These are phyloP conservation scores for Tiliqua scincoides DNA, from an alignment of 2,113 vertebrate species.

Conservation along the genomic window DNA sequence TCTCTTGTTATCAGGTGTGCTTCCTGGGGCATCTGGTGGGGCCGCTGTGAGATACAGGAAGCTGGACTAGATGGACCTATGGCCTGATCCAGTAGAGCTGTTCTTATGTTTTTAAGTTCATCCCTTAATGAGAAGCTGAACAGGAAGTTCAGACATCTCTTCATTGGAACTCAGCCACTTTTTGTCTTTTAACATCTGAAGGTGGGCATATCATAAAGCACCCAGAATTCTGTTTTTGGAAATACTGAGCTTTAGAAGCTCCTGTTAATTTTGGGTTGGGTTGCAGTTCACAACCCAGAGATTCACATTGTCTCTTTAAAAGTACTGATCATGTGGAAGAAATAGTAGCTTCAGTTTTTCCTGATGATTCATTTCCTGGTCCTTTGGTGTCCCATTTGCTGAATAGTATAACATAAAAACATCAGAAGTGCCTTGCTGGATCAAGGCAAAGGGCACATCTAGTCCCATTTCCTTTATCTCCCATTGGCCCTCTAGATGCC, in stretches of 20 bases:
- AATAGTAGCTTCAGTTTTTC: neutral
- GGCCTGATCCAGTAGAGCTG: too few relatives aligned
- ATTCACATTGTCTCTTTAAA: neutral
- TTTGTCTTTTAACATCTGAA: neutral
- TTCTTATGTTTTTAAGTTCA: too few relatives aligned
- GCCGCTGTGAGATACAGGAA: too few relatives aligned
- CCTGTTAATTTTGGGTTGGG: neutral
- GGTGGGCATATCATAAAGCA: neutral
- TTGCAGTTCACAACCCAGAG: neutral
- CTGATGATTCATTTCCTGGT: neutral
- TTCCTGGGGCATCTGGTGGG: too few relatives aligned
- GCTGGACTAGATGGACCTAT: too few relatives aligned
- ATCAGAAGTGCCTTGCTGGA: too few relatives aligned
- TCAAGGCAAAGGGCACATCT: too few relatives aligned
- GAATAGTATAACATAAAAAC: too few relatives aligned
- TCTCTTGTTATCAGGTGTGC: too few relatives aligned
- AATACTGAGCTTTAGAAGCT: neutral
- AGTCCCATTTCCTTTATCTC: too few relatives aligned
- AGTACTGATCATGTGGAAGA: neutral
- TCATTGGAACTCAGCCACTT: neutral
- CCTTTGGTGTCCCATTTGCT: neutral
- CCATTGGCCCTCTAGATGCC: too few relatives aligned
- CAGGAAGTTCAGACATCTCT: neutral
- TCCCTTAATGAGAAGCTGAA: too few relatives aligned
- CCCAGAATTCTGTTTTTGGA: neutral